Conservation (phyloP, 2,797 vertebrate genomes). For the Hemibagrus guttatus region DNA sequence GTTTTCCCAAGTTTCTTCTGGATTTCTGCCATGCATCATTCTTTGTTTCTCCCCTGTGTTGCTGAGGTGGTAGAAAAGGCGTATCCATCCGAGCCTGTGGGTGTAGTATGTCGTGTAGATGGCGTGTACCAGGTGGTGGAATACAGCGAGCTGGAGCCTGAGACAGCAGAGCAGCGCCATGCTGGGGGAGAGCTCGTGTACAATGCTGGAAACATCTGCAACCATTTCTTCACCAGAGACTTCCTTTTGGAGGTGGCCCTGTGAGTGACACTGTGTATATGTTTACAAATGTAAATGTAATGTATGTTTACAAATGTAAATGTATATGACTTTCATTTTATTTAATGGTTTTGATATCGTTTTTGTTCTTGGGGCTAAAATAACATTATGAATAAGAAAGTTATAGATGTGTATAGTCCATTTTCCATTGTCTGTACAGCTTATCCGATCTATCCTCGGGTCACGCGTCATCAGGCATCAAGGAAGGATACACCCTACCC, state of each 20-base stretch:
- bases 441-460: too few relatives aligned
- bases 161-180: conserved; percentile 69
- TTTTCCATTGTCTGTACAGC: too few relatives aligned
- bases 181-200: conserved; percentile 77
- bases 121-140: conserved; percentile 89
- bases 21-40: background rate
- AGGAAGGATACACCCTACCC: too few relatives aligned
- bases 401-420: background rate
- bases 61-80: conserved; percentile 90
- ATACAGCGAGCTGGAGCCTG: conserved; percentile 86
- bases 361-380: background rate
- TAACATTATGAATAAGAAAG: too few relatives aligned
- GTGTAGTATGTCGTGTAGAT: conserved; percentile 87
- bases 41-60: background rate
- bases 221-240: conserved; percentile 88
- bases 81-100: conserved; percentile 84
- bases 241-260: conserved; percentile 81
- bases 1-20: background rate
- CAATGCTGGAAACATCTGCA: conserved; percentile 90
- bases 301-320: too few relatives aligned
- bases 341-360: background rate
- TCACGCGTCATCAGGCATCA: too few relatives aligned
- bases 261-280: conserved; percentile 69
- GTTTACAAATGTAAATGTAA: too few relatives aligned
- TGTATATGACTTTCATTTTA: background rate